Conservation (phyloP, 2,797 vertebrate species). For the Aythya fuligula region DNA sequence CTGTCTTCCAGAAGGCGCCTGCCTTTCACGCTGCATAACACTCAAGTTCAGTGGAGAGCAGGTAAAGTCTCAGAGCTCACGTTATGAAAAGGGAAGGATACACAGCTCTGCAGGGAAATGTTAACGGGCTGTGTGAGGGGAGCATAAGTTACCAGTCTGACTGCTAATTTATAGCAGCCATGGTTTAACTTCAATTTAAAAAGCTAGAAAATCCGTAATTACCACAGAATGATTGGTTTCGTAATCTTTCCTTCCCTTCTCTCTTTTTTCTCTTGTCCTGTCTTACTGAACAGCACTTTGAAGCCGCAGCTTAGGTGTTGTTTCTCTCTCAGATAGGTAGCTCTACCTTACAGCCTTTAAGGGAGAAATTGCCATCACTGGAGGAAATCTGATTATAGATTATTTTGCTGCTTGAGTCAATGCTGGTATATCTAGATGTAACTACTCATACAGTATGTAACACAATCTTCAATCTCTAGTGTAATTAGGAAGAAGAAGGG, state of each 20-base stretch:
- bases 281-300: not conserved
- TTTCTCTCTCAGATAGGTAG: not conserved
- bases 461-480: not conserved
- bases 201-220: not conserved
- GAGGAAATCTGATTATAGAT: conserved; percentile 3
- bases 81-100: not conserved
- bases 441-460: not conserved
- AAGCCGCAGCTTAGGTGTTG: not conserved
- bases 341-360: not conserved
- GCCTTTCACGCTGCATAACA: not conserved
- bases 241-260: not conserved
- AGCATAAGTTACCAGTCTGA: not conserved
- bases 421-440: not conserved
- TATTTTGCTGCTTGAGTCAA: not conserved
- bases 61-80: not conserved
- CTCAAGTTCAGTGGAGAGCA: not conserved
- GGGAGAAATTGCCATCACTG: not conserved
- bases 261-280: not conserved
- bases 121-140: not conserved
- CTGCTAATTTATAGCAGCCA: not conserved
- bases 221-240: not conserved
- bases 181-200: not conserved
- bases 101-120: not conserved
- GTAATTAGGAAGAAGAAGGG: conserved; percentile 17
- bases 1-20: not conserved